Evolutionary conservation across 2,797 vertebrate species (phyloP).

Genomic region (Cheracebus regulus): DNA sequence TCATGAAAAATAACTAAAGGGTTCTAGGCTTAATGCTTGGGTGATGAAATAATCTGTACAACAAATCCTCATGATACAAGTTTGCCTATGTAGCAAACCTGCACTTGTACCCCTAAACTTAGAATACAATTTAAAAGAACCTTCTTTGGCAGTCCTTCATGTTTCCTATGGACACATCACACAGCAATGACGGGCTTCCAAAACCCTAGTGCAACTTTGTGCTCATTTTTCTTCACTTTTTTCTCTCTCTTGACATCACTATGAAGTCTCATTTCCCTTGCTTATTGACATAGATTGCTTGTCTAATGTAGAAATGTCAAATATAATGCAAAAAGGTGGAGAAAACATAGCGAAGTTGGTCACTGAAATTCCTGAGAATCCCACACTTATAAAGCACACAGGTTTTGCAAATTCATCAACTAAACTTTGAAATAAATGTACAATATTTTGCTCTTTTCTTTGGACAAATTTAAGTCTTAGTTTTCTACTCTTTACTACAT

Average conservation of each 20-base stretch:
- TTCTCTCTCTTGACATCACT: not conserved
- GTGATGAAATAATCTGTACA: no score
- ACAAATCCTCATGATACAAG: no score
- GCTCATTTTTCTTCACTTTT: slow-evolving; percentile 42
- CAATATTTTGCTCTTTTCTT: not conserved
- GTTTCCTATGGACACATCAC: not conserved
- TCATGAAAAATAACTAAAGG: no score
- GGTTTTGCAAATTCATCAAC: slow-evolving; percentile 2
- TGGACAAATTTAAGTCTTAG: not conserved
- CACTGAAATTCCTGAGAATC: not conserved
- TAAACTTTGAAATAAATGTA: slow-evolving; percentile 4
- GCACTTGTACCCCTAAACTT: no score
- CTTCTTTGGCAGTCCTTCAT: not conserved
- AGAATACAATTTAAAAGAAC: not conserved
- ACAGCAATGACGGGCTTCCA: not conserved
- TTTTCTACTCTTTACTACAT: not conserved
- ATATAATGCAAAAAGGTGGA: slow-evolving; percentile 54
- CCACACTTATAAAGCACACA: slow-evolving; percentile 41
- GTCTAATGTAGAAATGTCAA: slow-evolving; percentile 73
- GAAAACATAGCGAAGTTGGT: not conserved
- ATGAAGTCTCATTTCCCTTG: slow-evolving; percentile 61
- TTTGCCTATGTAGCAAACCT: no score
- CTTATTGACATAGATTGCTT: slow-evolving; percentile 12
- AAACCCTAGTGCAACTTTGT: slow-evolving; percentile 48
- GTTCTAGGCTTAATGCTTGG: no score